phyloP scores from a whole-genome alignment of 2,113 vertebrate genomes.

The Carassius gibelio region DNA sequence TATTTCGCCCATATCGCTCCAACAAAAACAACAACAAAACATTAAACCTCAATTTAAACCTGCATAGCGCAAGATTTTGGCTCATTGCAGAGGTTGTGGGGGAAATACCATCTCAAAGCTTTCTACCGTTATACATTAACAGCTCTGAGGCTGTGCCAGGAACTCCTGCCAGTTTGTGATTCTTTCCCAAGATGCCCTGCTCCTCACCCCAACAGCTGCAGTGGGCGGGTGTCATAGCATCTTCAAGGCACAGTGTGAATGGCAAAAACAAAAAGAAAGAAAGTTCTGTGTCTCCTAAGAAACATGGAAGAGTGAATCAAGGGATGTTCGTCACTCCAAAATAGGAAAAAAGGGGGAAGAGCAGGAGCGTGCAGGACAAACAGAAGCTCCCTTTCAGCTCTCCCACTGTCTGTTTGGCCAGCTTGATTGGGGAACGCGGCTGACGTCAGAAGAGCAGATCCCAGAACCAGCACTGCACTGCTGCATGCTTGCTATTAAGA shows the following conservation, averaged over 20 bases:
- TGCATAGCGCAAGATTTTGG: conserved; percentile 19
- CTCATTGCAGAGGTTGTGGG: not conserved
- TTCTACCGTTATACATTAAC: conserved; percentile 37
- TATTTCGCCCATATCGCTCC: conserved; percentile 22
- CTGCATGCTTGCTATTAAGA: not conserved
- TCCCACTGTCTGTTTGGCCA: conserved; percentile 33
- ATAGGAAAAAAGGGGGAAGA: conserved; percentile 17
- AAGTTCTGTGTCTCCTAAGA: conserved; percentile 32
- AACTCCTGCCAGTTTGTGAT: conserved; percentile 42
- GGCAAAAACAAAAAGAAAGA: not conserved
- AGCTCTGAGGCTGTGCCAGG: conserved; percentile 20
- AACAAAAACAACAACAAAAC: conserved; percentile 10
- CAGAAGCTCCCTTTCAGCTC: conserved; percentile 35
- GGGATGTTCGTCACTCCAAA: not conserved
- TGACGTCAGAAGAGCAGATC: conserved; percentile 26
- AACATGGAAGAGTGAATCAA: conserved; percentile 29
- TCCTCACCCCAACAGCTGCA: conserved; percentile 48
- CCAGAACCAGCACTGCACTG: not conserved
- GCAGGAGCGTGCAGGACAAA: not conserved
- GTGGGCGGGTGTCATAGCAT: conserved; percentile 34
- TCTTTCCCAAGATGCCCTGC: conserved; percentile 49
- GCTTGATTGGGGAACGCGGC: conserved; percentile 20
- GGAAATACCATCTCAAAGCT: conserved; percentile 29
- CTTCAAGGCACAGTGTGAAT: conserved; percentile 18
- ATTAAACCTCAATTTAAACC: conserved; percentile 20